A percentile compares a stretch with the other conserved stretches of the same genome.
These are phyloP conservation scores for Xenopus tropicalis DNA, from an alignment of 2,113 vertebrate species.

Conservation along the genomic window UCB_Xtro_10.0 CM004446.2:110026001-110026500, in stretches of 20 bases:
- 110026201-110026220: conserved; percentile 21
- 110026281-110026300: conserved; percentile 37
- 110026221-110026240: conserved; percentile 19
- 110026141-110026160: too few relatives aligned
- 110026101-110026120: too few relatives aligned
- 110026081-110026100: too few relatives aligned
- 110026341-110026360: conserved; percentile 31
- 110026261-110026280: conserved; percentile 32
- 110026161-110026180: too few relatives aligned
- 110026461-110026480: conserved; percentile 36
- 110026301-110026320: conserved; percentile 26
- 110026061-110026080: too few relatives aligned
- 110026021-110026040: too few relatives aligned
- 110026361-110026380: conserved; percentile 27
- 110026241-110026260: conserved; percentile 25
- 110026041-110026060: too few relatives aligned
- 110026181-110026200: conserved; percentile 27
- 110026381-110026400: conserved; percentile 40
- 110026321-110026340: conserved; percentile 44
- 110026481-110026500: conserved; percentile 23
- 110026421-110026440: conserved; percentile 36
- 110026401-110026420: conserved; percentile 37
- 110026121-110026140: too few relatives aligned
- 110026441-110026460: conserved; percentile 22
- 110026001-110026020: too few relatives aligned